Evolutionary conservation across 2,888 invertebrate genomes (phyloP), one percentile per base, ranked within the genome.

Genomic region (Sipha maydis): DNA sequence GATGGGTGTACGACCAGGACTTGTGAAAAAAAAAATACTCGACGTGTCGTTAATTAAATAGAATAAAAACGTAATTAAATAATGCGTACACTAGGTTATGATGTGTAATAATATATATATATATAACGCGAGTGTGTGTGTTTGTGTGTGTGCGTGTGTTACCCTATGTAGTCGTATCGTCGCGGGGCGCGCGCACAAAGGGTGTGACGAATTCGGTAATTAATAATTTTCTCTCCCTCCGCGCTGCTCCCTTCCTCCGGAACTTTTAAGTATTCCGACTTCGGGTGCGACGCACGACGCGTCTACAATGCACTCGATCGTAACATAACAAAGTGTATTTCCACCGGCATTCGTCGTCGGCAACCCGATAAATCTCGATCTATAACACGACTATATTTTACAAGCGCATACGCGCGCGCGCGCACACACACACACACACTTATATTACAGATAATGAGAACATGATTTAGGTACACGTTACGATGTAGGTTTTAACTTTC

Each of bases 191-290:
- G 73, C 88, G 71, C 75, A 88, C 88, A 88, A 88, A 88, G 88
- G 88, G 88, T 82, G 88, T 88, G 88, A 88, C 88, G 88, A 88
- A 88, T 88, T 48, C 41, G 82, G 88, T 88, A 88, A 88, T 88
- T 88, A 88, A 88, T 76, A 76, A 61, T 25, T 88, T 61, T 38
- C 14, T 56, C 76, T 48, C 84, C 17, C 19, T 61, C 54, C 34
- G 9, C 67, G 38, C 41, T 38, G 19, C 73, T 84, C 69, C 83
- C 21, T 38, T 38, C 54, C 54, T 2, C 54, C 69, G 80, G 56
- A 80, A 86, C 86, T 86, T 86, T 80, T 69, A 48, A 79, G 31
- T 73, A 73, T 84, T 77, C 84, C 61, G 67, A 85, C 67, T 85
- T 61, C 34, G 73, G 38, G 75, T 75, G n/a, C 17, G 54, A 34